phyloP scores from a whole-genome alignment of 2,888 invertebrate genomes.

The Boloria selene region DNA sequence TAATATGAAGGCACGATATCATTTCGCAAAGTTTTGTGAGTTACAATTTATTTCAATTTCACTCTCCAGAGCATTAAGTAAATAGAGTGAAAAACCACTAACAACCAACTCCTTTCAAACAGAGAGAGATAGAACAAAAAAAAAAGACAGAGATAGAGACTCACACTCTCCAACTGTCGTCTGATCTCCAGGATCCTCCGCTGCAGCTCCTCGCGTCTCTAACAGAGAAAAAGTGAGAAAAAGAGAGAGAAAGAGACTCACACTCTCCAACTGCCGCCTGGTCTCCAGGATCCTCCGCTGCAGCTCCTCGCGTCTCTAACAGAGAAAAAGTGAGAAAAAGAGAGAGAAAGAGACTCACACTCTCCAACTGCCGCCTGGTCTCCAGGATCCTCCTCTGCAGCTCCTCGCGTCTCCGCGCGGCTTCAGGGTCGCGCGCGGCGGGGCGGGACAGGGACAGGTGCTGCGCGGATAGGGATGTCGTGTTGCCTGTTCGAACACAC shows the following conservation, averaged over 20 bases:
- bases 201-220: too few relatives aligned
- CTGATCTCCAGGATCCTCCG: too few relatives aligned
- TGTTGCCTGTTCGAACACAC: constrained; percentile 55
- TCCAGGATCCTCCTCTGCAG: constrained; percentile 89
- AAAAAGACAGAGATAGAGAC: too few relatives aligned
- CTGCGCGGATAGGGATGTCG: constrained; percentile 86
- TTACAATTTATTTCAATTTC: too few relatives aligned
- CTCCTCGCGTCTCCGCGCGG: constrained; percentile 87
- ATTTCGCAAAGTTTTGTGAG: too few relatives aligned
- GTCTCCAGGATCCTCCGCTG: constrained; percentile 91
- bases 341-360: constrained; percentile 82
- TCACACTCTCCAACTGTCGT: too few relatives aligned
- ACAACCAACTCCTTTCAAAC: neutral
- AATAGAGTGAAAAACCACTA: too few relatives aligned
- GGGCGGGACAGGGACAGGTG: constrained; percentile 70
- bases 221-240: neutral
- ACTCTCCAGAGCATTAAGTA: too few relatives aligned
- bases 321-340: neutral
- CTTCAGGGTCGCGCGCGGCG: constrained; percentile 84
- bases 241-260: constrained; percentile 71
- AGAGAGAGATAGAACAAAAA: neutral
- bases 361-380: constrained; percentile 92
- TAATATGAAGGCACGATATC: too few relatives aligned
- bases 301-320: constrained; percentile 90
- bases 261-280: constrained; percentile 92